Base-by-base conservation (phyloP, 2,113 vertebrate species). In the Esox niger region DNA sequence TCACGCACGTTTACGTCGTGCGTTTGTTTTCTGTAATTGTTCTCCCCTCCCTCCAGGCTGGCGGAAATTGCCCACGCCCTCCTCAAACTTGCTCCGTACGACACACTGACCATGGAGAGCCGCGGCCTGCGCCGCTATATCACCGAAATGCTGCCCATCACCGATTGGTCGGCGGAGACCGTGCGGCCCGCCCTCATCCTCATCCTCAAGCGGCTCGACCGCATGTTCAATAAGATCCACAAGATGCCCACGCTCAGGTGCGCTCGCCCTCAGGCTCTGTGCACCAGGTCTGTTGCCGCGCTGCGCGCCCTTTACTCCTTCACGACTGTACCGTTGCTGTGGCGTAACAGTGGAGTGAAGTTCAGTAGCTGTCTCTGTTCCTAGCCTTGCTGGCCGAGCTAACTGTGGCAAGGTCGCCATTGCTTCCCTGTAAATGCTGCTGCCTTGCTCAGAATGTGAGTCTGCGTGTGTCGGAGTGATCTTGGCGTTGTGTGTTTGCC, bases 201-300 rank as follows among this genome's bases (percentile, higher is more conserved):
- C 87, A 99, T 99, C 88, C 82, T 99, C 77, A 99, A 99, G 90
- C 91, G 97, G 86, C 77, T 99, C 88, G 97, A 99, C 87, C 95
- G 97, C 90, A 99, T 99, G 97, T 99, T 99, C 92, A 99, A 98
- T 95, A 99, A 99, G 91, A 99, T 99, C 84, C 97, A 99, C 91
- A 99, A 99, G 91, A 99, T 99, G 97, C 97, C 97, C 60, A 99
- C 97, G 80, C 79, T 99, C 93, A 98, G 97, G 97, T 99, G 90
- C 95, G 95, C 86, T 85, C 87, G 87, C 82, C 88, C 86, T 68
- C 88, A 91, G 83, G 89, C 88, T 81, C 77, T 91, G 70, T 88
- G 87, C 87, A 84, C 82, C 88, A 91, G 89, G 91, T 91, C 90
- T 86, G 90, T 92, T 84, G 81, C 52, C 64, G 57, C 43, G 33